Evolutionary conservation across 2,113 vertebrate genomes (phyloP), one percentile per base, ranked within the genome.

Genomic region (Channa maculata): DNA sequence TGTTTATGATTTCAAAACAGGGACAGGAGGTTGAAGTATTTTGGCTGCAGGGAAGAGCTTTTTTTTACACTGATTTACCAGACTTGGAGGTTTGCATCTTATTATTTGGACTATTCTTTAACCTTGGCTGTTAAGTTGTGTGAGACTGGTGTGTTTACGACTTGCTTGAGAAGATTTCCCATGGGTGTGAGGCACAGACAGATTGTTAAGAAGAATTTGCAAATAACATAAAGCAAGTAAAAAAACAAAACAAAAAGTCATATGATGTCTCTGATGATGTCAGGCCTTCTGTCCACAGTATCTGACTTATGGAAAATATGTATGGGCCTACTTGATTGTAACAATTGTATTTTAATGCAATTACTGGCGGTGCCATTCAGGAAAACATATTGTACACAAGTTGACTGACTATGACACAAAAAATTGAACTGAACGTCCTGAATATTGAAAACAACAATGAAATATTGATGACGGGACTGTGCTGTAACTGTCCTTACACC

Each of bases 21-120:
- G 89, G 83, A 86, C 86, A 86, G 65, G 72, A 75, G 88, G 88
- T 90, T 92, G 83, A 92, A 81, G 85, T 86, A 92, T 93, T 93
- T 90, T 92, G 88, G 89, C 91, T 92, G 82, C 84, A 83, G 93
- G 93, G 91, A 90, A 82, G 81, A 89, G 70, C 24, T 24, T 84
- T 82, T 86, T 86, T 89, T 92, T 79, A 88, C 92, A 94, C 92
- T 94, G 89, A 93, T 94, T 94, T 91, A 94, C 91, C 84, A 91
- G 90, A 84, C 88, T 82, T 53, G 72, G 89, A 90, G 81, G 88
- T 85, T 86, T 89, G 91, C 92, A 93, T 92, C 86, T 92, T 89
- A 94, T 92, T 93, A 94, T 92, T 91, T 85, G 82, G 87, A 91
- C 90, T 94, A 94, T 93, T 92, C 86, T 94, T 94, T 94, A 94